These are phyloP conservation scores for Caenorhabditis sp. DNA, from an alignment of 2,888 invertebrate genomes.

Conservation along the genomic window DNA sequence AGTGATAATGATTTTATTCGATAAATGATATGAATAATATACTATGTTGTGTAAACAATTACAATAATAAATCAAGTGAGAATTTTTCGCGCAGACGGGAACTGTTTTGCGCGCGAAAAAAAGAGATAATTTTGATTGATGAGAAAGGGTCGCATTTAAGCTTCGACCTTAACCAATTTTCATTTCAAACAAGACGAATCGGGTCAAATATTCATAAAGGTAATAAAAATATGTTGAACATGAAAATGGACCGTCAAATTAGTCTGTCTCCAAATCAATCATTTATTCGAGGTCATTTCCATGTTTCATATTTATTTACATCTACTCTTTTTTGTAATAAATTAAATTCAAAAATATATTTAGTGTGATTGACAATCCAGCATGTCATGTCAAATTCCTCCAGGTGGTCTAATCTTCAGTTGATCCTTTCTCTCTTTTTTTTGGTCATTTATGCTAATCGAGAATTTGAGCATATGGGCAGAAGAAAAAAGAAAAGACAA, in stretches of 20 bases:
- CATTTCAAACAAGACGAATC: too few relatives aligned
- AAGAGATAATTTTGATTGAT: background rate
- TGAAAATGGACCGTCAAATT: background rate
- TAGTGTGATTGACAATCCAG: background rate
- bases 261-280: background rate
- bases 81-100: conserved; percentile 3
- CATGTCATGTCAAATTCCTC: background rate
- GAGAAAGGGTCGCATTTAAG: too few relatives aligned
- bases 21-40: conserved; percentile 21
- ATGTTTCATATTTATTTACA: too few relatives aligned
- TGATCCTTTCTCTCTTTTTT: too few relatives aligned
- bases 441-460: background rate
- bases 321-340: too few relatives aligned
- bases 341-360: too few relatives aligned
- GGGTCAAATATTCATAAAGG: too few relatives aligned
- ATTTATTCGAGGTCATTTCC: background rate
- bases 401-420: background rate
- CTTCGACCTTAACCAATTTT: too few relatives aligned
- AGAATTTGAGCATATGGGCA: background rate
- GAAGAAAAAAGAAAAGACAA: too few relatives aligned
- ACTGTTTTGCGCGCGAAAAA: background rate
- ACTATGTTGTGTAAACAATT: conserved; percentile 43
- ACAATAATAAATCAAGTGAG: conserved; percentile 43
- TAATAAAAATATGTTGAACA: background rate
- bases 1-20: background rate